phyloP scores from a whole-genome alignment of 23 tunicate species.

The Corella eumyota region DNA sequence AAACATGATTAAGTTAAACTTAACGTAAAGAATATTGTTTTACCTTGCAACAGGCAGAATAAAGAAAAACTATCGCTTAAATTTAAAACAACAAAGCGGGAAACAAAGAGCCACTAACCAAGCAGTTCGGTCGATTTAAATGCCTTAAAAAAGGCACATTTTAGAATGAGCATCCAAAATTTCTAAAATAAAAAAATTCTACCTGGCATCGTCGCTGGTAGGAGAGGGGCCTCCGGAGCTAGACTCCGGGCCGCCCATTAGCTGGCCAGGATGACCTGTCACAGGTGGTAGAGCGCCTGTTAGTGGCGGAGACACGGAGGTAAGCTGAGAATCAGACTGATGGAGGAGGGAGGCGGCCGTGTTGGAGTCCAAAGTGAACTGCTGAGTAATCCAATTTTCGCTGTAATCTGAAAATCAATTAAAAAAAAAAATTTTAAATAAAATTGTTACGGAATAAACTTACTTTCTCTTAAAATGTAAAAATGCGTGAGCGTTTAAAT shows the following conservation, averaged over 20 bases:
- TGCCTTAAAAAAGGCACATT: not conserved
- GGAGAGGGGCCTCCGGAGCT: slow-evolving; percentile 91
- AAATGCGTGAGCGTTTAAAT: too few relatives aligned
- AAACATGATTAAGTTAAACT: too few relatives aligned
- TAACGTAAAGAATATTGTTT: too few relatives aligned
- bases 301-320: slow-evolving; percentile 30
- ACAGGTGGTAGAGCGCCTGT: slow-evolving; percentile 64
- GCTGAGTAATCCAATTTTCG: slow-evolving; percentile 10
- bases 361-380: slow-evolving; percentile 33
- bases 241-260: slow-evolving; percentile 59
- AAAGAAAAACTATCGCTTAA: too few relatives aligned
- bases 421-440: too few relatives aligned
- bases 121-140: not conserved
- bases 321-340: slow-evolving; percentile 18
- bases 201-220: slow-evolving; percentile 61
- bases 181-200: too few relatives aligned
- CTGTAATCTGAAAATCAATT: slow-evolving; percentile 4
- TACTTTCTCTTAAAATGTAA: too few relatives aligned
- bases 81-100: not conserved
- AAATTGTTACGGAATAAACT: too few relatives aligned
- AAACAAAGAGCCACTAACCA: not conserved
- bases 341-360: slow-evolving; percentile 30
- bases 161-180: too few relatives aligned
- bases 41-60: too few relatives aligned
- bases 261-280: slow-evolving; percentile 33